Percentiles rank a stretch among this genome's conserved stretches.
phyloP scores from a whole-genome alignment of 2,113 vertebrate genomes.

The Solea senegalensis region DNA sequence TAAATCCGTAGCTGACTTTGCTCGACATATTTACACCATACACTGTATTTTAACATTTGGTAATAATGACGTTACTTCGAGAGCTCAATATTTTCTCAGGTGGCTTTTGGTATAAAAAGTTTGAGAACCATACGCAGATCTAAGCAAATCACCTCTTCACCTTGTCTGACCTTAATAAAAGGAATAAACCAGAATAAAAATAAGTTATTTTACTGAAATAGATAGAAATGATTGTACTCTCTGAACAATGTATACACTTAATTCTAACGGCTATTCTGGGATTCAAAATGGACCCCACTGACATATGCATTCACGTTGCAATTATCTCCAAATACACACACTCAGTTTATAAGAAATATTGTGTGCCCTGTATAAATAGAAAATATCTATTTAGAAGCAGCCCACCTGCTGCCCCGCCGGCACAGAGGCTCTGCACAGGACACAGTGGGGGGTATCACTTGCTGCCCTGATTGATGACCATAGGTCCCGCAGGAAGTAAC shows the following conservation, averaged over 20 bases:
- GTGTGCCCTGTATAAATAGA: slow-evolving; percentile 11
- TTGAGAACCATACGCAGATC: too few relatives aligned
- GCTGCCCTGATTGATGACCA: slow-evolving; percentile 79
- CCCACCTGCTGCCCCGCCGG: slow-evolving; percentile 69
- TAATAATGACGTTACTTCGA: too few relatives aligned
- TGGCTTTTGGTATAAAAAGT: too few relatives aligned
- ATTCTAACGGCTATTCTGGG: not conserved
- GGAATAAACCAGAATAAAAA: not conserved
- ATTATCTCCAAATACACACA: not conserved
- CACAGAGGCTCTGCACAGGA: slow-evolving; percentile 53
- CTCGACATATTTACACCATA: too few relatives aligned
- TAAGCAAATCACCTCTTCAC: not conserved
- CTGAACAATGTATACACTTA: not conserved
- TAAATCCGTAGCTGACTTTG: too few relatives aligned
- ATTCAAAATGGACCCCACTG: not conserved
- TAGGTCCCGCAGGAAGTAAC: slow-evolving; percentile 79
- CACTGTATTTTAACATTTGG: too few relatives aligned
- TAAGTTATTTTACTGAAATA: not conserved
- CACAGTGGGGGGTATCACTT: slow-evolving; percentile 72
- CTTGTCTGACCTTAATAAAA: not conserved
- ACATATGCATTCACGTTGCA: not conserved
- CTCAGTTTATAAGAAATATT: slow-evolving; percentile 22
- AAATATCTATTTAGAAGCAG: slow-evolving; percentile 39
- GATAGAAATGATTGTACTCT: not conserved
- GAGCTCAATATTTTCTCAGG: too few relatives aligned